phyloP scores from a whole-genome alignment of 2,888 invertebrate species.

The Abscondita cerata region DNA sequence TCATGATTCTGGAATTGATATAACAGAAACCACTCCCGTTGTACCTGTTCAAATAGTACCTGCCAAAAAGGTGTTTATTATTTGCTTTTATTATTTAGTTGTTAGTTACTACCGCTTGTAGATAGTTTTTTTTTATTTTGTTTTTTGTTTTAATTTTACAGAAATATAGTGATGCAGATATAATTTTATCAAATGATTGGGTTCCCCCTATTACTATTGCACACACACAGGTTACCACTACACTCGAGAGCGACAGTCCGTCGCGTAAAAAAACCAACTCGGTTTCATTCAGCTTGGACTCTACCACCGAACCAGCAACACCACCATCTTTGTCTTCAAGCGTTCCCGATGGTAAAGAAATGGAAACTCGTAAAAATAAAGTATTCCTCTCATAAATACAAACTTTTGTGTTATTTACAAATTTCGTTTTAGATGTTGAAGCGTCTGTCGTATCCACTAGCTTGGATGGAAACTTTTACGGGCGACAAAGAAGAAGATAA shows the following conservation, averaged over 20 bases:
- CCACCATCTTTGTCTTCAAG: constrained; percentile 47
- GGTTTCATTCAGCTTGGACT: constrained; percentile 75
- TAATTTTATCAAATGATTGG: constrained; percentile 86
- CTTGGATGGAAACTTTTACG: constrained; percentile 90
- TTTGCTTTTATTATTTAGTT: constrained; percentile 1
- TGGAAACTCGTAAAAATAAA: constrained; percentile 77
- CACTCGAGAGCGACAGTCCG: constrained; percentile 59
- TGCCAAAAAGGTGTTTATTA: constrained; percentile 65
- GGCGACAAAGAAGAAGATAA: constrained; percentile 72
- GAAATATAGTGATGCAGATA: constrained; percentile 87
- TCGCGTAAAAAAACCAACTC: constrained; percentile 74
- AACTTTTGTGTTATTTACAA: neutral
- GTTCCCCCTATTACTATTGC: constrained; percentile 84
- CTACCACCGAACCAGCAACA: constrained; percentile 61
- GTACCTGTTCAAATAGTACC: constrained; percentile 58
- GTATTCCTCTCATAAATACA: constrained; percentile 50
- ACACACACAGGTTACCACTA: constrained; percentile 70
- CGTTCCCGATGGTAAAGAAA: constrained; percentile 53
- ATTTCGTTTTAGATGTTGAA: constrained; percentile 76
- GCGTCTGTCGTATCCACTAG: constrained; percentile 87
- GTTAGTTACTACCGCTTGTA: constrained; percentile 6
- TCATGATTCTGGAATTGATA: constrained; percentile 90
- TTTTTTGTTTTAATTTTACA: constrained; percentile 47
- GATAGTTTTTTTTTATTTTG: constrained; percentile 12
- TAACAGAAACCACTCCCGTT: constrained; percentile 65